phyloP scores from a whole-genome alignment of 2,113 vertebrate genomes.

The Ctenomys sociabilis region DNA sequence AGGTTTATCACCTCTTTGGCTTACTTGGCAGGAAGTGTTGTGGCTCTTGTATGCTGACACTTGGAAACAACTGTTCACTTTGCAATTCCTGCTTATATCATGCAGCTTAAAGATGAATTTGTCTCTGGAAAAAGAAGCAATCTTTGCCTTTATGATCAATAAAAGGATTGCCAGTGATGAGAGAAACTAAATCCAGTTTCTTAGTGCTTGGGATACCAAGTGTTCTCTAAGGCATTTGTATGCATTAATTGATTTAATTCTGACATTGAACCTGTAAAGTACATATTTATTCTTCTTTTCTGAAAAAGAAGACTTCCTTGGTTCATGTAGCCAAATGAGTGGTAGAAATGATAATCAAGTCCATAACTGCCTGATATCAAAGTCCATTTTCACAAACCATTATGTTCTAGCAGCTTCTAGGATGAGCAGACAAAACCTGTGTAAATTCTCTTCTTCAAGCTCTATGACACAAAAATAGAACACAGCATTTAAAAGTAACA shows the following conservation, averaged over 20 bases:
- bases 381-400: background rate
- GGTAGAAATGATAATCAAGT: background rate
- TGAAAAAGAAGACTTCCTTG: background rate
- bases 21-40: background rate
- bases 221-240: background rate
- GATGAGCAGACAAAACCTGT: background rate
- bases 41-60: background rate
- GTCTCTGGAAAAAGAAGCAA: background rate
- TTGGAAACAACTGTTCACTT: background rate
- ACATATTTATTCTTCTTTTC: conserved; percentile 2
- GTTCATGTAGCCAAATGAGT: background rate
- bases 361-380: background rate
- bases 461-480: background rate
- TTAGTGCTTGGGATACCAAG: background rate
- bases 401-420: background rate
- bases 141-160: conserved; percentile 25
- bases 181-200: background rate
- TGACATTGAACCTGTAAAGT: background rate
- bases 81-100: background rate
- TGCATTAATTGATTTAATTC: background rate
- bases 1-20: background rate
- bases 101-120: conserved; percentile 13
- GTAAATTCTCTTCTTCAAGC: background rate
- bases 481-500: background rate
- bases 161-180: background rate